Conservation (phyloP, 2,888 invertebrate genomes). For the Protophormia terraenovae region DNA sequence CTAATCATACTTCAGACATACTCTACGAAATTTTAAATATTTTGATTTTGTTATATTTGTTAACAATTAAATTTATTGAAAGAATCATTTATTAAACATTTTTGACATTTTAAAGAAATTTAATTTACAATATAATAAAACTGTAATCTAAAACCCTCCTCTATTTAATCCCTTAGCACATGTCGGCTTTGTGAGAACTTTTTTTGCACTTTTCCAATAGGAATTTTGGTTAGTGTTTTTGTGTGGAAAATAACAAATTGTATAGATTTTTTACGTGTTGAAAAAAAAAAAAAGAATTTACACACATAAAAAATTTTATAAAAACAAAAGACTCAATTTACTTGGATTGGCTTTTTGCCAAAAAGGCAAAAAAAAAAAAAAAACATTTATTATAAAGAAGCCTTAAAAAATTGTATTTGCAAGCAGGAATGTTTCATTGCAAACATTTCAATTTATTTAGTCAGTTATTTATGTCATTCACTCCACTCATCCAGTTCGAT, state of each 20-base stretch:
- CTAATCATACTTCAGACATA: too few species aligned
- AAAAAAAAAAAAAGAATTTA: too few species aligned
- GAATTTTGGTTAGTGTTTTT: background rate
- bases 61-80: background rate
- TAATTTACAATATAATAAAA: background rate
- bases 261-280: background rate
- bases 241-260: background rate
- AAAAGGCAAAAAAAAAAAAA: background rate
- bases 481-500: background rate
- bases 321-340: constrained; percentile 47
- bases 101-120: background rate
- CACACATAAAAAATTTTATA: background rate
- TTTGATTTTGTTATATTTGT: too few species aligned
- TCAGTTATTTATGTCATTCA: background rate
- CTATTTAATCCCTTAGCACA: constrained; percentile 26
- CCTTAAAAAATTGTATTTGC: background rate
- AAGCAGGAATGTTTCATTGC: background rate
- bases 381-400: background rate
- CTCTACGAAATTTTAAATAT: too few species aligned
- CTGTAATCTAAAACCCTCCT: background rate
- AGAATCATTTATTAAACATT: background rate
- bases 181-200: background rate
- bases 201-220: background rate
- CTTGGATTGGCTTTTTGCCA: constrained; percentile 49
- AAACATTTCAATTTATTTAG: constrained; percentile 40